Conservation (phyloP, 2,113 vertebrate genomes). For the Campylomormyrus numenius region DNA sequence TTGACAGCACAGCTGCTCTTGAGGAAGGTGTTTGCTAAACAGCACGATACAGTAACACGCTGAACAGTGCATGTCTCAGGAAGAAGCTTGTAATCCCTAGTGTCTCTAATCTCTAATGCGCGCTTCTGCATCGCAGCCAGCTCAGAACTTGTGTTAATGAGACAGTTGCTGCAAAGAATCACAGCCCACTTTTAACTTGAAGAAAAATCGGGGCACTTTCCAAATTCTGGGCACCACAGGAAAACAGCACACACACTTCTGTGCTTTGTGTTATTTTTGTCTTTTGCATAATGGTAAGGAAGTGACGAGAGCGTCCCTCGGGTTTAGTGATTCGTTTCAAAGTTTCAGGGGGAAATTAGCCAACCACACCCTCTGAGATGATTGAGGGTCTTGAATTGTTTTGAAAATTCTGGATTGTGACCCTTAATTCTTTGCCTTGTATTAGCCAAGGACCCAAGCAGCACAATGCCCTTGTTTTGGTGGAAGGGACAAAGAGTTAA, state of each 20-base stretch:
- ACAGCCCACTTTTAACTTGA: not conserved
- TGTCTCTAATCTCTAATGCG: not conserved
- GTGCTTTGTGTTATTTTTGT: not conserved
- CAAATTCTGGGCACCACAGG: not conserved
- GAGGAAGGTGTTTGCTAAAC: not conserved
- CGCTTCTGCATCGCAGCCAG: not conserved
- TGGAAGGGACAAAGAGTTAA: not conserved
- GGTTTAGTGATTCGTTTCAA: not conserved
- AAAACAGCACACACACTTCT: not conserved
- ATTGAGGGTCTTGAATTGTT: not conserved
- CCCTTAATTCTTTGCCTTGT: not conserved
- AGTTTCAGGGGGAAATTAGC: not conserved
- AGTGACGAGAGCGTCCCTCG: not conserved
- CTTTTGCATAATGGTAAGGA: not conserved
- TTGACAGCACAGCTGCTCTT: not conserved
- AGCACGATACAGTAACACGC: not conserved
- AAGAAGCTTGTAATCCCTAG: not conserved
- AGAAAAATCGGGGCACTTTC: not conserved
- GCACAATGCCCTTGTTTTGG: not conserved
- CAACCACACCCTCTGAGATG: not conserved
- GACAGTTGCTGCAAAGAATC: not conserved
- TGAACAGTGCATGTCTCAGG: not conserved
- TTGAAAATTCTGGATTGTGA: not conserved
- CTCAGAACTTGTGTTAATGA: not conserved
- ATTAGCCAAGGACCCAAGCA: not conserved